Evolutionary conservation across 2,113 vertebrate genomes (phyloP).

Genomic region (Cariama cristata): DNA sequence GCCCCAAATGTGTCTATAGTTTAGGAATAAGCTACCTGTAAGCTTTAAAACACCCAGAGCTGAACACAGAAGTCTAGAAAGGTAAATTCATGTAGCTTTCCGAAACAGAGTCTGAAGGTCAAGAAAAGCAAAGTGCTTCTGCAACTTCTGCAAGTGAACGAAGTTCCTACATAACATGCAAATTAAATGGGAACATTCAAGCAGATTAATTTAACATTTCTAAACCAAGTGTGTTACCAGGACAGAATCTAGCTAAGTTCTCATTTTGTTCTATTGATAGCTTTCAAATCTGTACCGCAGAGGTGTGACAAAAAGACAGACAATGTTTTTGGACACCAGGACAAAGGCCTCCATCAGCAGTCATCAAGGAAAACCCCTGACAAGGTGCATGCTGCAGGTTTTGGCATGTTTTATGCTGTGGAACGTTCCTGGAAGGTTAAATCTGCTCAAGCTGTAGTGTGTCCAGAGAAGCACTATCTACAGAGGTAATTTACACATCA

Average conservation of each 20-base stretch:
- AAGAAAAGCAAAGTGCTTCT: neutral
- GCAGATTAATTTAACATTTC: neutral
- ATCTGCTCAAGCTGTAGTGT: neutral
- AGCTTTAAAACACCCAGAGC: neutral
- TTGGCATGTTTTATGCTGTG: neutral
- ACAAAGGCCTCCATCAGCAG: neutral
- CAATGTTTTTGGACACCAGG: neutral
- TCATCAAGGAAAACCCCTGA: neutral
- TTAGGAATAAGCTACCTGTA: neutral
- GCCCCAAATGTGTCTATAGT: neutral
- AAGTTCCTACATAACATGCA: neutral
- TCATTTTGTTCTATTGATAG: neutral
- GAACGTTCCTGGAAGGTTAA: neutral
- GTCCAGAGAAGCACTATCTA: neutral
- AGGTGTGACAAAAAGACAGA: neutral
- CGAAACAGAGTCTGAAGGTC: neutral
- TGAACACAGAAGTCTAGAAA: neutral
- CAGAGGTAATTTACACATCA: neutral
- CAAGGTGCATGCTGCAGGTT: neutral
- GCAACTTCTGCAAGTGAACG: neutral
- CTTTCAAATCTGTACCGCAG: neutral
- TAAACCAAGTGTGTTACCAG: neutral
- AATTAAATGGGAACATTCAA: neutral
- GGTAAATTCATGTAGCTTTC: neutral
- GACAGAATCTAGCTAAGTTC: neutral